Evolutionary conservation across 2,113 vertebrate species (phyloP), one percentile per base, ranked within the genome.

Genomic region (Pogonocichla stellata): DNA sequence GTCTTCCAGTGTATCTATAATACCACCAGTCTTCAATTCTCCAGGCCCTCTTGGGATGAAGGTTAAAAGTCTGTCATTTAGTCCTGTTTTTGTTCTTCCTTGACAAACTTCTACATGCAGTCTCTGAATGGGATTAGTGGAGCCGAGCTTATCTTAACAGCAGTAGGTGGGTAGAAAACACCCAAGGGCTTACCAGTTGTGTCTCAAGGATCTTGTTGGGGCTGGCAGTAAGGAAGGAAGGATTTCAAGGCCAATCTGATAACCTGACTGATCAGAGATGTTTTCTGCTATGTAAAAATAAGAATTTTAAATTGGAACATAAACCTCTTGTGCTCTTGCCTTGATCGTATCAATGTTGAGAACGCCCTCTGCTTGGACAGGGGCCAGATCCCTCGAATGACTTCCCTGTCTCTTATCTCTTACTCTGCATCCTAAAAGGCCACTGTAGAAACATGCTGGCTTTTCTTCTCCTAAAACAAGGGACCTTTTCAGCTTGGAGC

Each of bases 261-360:
- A 96, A 94, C 62, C 34, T 80, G 34, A 9, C 60, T 83, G 45
- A 95, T 94, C 67, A 95, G 71, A 83, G 74, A 57, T 77, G 60
- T 84, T 90, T 92, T 87, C 61, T 96, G 72, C 85, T 91, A 92
- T 80, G 57, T 96, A 86, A 95, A 96, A 95, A 83, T 56, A 84
- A 45, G 70, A 86, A 91, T 93, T 97, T 93, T 48, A 89, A 96
- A 96, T 91, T 0, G 0, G 62, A 91, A 92, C 60, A 74, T 92
- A 85, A 95, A 87, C 58, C 40, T 34, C 79, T 87, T 91, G 82
- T 93, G 57, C 88, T 80, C 51, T 93, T 92, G 64, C 80, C 66
- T 93, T 93, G 92, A 94, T 97, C 38, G 94, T 96, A 95, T 95
- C 77, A 58, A 69, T 71, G 54, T 54, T 94, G 69, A 90, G 82